Conservation (phyloP, 1,140 invertebrate genomes). For the Trinorchestia longiramus region DNA sequence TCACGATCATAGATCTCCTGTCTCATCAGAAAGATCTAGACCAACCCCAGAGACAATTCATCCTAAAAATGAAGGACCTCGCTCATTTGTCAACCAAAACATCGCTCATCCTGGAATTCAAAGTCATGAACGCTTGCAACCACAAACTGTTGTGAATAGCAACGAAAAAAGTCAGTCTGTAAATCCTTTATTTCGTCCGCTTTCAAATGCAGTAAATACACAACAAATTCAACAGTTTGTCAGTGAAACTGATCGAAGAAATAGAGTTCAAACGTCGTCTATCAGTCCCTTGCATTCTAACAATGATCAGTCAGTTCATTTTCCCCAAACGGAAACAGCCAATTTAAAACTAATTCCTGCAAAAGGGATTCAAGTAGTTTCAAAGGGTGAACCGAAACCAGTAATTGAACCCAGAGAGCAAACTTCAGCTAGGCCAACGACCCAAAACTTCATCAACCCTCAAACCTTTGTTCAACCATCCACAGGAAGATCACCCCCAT, state of each 20-base stretch:
- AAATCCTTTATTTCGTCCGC: conserved; percentile 1
- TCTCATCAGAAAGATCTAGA: not conserved
- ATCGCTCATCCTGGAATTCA: conserved; percentile 26
- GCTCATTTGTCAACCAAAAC: conserved; percentile 20
- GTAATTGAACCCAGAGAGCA: not conserved
- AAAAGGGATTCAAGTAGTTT: conserved; percentile 27
- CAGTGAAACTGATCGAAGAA: not conserved
- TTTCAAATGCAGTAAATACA: not conserved
- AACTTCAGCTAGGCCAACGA: not conserved
- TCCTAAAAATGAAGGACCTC: conserved; percentile 7
- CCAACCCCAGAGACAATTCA: not conserved
- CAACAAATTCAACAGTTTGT: conserved; percentile 2
- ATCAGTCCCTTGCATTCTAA: not conserved
- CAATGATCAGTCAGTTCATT: not conserved
- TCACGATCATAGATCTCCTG: not conserved
- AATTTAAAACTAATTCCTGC: conserved; percentile 23
- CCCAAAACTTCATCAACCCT: not conserved
- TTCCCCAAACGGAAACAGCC: not conserved
- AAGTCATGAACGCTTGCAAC: not conserved
- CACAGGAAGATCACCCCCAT: not conserved
- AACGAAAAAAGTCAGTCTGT: not conserved
- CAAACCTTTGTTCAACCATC: conserved; percentile 11
- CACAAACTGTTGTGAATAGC: not conserved
- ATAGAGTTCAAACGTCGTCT: not conserved
- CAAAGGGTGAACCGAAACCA: conserved; percentile 36